Evolutionary conservation across 2,797 vertebrate genomes (phyloP), one percentile per base, ranked within the genome.

Genomic region (Tangara arthus): DNA sequence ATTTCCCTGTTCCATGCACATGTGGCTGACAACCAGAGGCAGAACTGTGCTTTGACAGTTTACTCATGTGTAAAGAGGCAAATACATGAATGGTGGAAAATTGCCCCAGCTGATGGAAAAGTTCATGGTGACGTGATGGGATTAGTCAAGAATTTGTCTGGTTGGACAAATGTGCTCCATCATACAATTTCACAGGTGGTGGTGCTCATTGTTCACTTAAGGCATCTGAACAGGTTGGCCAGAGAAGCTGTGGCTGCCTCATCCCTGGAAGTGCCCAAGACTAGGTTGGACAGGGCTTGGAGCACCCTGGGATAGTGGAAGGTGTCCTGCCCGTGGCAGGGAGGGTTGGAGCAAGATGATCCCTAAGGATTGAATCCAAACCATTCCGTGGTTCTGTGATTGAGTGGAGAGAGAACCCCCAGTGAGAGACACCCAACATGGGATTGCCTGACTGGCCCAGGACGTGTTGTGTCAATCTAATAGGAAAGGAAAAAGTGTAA

Each of bases 1-100:
- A 15, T 63, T 61, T 56, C 41, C 22, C 3, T 12, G 4, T 77
- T 85, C 28, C 0, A 0, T 6, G 49, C 21, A 26, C 3, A 0
- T 19, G 27, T 46, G 5, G 16, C 12, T 76, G 88, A 22, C 8
- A 53, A 20, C 44, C 26, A 56, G 71, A 59, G 75, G 13, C 68
- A 93, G 56, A 20, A 9, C 18, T 57, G 8, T 39, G 39, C 72
- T 63, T 72, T 77, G 76, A 12, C 34, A 60, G 34, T 56, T 89
- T 42, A 46, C n/a, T 91, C 30, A 3, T 0, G 1, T 71, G 37
- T 37, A 71, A 64, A 87, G 86, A 88, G 82, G 50, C n/a, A 94
- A 57, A 75, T 0, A 4, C 41, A 27, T 9, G 9, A 53, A 15
- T 61, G 44, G 44, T 66, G 76, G 75, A 70, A 70, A 85, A 66